Evolutionary conservation across 2,113 vertebrate genomes (phyloP).

Genomic region (Eurypyga helias): DNA sequence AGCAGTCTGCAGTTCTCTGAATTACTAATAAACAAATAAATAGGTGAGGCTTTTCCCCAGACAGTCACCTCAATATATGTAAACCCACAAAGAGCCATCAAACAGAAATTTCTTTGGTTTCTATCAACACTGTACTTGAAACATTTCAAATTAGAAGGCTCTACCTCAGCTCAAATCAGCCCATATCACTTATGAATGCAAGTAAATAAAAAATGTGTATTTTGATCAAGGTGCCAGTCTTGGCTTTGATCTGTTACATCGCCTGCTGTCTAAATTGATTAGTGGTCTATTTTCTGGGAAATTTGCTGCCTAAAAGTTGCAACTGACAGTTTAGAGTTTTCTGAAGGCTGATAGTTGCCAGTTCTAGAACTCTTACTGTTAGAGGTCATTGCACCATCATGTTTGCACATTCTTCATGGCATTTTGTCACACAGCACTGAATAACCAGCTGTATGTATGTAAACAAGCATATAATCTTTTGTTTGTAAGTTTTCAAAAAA

Average conservation of each 20-base stretch:
- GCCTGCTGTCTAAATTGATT: constrained; percentile 30
- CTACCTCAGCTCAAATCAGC: background rate
- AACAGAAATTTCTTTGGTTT: background rate
- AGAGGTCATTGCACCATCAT: background rate
- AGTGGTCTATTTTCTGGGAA: constrained; percentile 30
- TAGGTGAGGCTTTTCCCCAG: background rate
- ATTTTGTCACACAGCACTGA: background rate
- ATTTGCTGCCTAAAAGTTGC: constrained; percentile 33
- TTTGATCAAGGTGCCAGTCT: background rate
- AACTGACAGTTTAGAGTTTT: background rate
- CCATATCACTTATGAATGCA: background rate
- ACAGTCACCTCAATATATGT: background rate
- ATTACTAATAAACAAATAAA: background rate
- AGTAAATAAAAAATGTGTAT: background rate
- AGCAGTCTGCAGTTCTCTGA: background rate
- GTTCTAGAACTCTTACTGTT: background rate
- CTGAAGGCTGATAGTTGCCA: background rate
- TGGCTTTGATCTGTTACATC: background rate
- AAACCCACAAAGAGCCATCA: background rate
- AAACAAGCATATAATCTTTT: background rate
- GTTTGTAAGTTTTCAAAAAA: background rate
- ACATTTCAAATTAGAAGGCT: background rate
- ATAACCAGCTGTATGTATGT: background rate
- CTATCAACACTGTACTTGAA: background rate
- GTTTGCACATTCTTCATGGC: background rate